Base-by-base conservation (phyloP, 1,140 invertebrate species). In the Probaryconus sp. region DNA sequence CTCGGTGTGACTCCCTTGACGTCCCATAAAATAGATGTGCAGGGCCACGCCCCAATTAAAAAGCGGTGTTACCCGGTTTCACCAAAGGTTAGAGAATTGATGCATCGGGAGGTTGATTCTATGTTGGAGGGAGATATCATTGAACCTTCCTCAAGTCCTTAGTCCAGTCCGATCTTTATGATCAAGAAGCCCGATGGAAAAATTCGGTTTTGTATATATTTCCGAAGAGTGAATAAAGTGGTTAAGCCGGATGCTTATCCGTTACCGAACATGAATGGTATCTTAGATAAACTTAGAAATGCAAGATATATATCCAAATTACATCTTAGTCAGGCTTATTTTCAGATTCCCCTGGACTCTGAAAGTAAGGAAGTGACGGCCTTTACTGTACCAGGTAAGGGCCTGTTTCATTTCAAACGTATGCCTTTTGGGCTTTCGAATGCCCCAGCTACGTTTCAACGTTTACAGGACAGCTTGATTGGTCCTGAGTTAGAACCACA, bases 371-470 rank as follows among this genome's bases (percentile, higher is more conserved):
- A 79, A 21, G 84, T 84, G 33, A 90, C 88, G 0, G 86, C 85
- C 0, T 89, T n/a, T n/a, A n/a, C n/a, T n/a, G n/a, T n/a, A n/a
- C n/a, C n/a, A n/a, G n/a, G n/a, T n/a, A n/a, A n/a, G 47, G 82
- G 83, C 1, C 67, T 83, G 4, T 89, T 70, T 53, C 79, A 84
- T 9, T 89, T 87, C 55, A 72, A 51, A 5, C 58, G 81, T 0
- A 84, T 89, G 82, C 82, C 86, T 0, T 89, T 88, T 75, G 88
- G 86, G 0, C 58, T 89, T 0, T 58, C 50, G 3, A 84, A 85
- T 37, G 81, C 82, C 0, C 78, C 83, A 0, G 76, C 81, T 2
- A 84, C 82, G 0, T 83, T 87, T 40, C 79, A 87, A 20, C 69
- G 83, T 4, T 51, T 88, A 0, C 73, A 88, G 37, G 82, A 88